These are phyloP conservation scores for Pyrgus malvae DNA, from an alignment of 2,888 invertebrate species.

Conservation along the genomic window DNA sequence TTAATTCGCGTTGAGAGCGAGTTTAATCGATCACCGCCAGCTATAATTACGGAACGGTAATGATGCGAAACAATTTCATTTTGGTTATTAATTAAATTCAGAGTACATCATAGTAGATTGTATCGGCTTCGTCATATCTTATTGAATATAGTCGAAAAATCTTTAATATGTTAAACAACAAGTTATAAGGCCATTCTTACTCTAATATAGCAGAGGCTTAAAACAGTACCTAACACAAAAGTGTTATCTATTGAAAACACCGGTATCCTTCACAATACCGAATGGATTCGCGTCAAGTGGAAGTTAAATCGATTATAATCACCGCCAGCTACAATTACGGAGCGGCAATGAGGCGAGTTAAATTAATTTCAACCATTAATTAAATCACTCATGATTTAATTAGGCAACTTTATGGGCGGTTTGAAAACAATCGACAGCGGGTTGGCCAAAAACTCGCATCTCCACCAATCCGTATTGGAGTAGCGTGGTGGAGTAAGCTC, in stretches of 20 bases:
- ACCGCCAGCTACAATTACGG: slow-evolving; percentile 16
- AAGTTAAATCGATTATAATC: slow-evolving; percentile 19
- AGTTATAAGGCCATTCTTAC: no score
- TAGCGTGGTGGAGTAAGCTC: no score
- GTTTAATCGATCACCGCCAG: slow-evolving; percentile 20
- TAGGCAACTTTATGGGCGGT: no score
- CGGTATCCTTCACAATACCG: background rate
- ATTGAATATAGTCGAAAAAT: no score
- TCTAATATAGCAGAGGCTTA: no score
- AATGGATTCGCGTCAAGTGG: background rate
- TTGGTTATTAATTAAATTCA: slow-evolving; percentile 22
- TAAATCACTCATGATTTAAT: no score
- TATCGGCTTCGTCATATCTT: background rate
- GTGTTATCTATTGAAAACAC: no score
- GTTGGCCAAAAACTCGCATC: no score
- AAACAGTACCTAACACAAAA: no score
- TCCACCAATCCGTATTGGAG: no score
- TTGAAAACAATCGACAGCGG: no score
- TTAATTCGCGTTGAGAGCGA: slow-evolving; percentile 6
- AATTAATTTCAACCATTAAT: slow-evolving; percentile 26
- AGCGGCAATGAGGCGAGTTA: slow-evolving; percentile 17
- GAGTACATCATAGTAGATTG: slow-evolving; percentile 1
- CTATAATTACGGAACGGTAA: slow-evolving; percentile 16
- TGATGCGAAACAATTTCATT: slow-evolving; percentile 21
- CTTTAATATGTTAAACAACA: background rate